A percentile compares a stretch with the other conserved stretches of the same genome.
These are phyloP conservation scores for Rhincodon typus DNA, from an alignment of 2,797 vertebrate genomes.

Conservation along the genomic window DNA sequence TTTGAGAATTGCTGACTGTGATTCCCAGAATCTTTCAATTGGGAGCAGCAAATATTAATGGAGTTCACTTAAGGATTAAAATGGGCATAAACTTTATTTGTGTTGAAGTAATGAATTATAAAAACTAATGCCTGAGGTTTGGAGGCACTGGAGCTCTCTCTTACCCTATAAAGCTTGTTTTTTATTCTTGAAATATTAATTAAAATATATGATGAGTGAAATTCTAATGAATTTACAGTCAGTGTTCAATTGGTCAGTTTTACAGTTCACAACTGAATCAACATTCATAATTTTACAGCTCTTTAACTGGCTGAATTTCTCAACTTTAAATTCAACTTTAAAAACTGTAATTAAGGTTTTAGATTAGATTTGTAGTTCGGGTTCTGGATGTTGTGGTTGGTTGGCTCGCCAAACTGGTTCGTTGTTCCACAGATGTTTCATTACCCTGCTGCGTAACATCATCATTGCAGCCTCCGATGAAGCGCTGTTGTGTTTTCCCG, in stretches of 20 bases:
- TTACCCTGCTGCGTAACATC: no score
- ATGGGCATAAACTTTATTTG: neutral
- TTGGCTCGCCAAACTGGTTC: no score
- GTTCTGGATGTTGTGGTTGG: no score
- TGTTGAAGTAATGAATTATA: neutral
- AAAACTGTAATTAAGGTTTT: neutral
- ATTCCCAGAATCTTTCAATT: neutral
- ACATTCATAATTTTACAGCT: neutral
- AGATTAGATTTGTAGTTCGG: no score
- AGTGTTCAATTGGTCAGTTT: neutral
- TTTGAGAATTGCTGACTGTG: neutral
- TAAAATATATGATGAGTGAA: neutral
- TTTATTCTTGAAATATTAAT: neutral
- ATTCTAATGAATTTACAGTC: neutral
- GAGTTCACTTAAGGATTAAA: neutral
- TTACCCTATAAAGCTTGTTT: neutral
- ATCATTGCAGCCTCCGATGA: no score
- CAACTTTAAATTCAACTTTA: neutral
- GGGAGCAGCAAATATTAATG: neutral
- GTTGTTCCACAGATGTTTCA: no score
- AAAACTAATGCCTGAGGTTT: neutral
- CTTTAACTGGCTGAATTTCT: no score
- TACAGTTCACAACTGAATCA: neutral
- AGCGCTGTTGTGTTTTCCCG: no score
- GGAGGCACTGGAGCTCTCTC: neutral